phyloP scores from a whole-genome alignment of 2,113 vertebrate genomes.

The Morphnarchus princeps region DNA sequence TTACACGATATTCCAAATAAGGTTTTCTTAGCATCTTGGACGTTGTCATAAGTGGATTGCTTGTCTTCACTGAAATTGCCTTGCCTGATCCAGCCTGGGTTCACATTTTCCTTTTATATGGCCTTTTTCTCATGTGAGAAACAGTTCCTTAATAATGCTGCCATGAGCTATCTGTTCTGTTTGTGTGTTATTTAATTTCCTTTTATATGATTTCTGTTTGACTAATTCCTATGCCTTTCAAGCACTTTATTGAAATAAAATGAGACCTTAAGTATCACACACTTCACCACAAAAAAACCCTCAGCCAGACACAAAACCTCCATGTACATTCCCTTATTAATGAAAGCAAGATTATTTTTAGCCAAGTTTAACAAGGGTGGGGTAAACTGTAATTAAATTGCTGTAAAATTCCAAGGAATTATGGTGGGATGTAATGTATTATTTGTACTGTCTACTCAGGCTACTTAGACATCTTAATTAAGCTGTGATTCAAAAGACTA shows the following conservation, averaged over 20 bases:
- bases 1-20: background rate
- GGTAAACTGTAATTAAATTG: background rate
- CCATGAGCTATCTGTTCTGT: background rate
- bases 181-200: background rate
- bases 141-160: background rate
- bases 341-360: background rate
- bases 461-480: slow-evolving; percentile 4
- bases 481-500: background rate
- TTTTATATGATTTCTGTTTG: background rate
- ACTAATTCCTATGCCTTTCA: background rate
- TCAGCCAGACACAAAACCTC: background rate
- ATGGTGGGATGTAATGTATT: background rate
- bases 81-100: background rate
- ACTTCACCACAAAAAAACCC: background rate
- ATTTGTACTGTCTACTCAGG: background rate
- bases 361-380: background rate
- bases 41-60: background rate
- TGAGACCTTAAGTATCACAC: background rate
- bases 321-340: background rate
- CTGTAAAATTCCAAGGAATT: background rate
- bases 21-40: background rate
- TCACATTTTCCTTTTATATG: background rate
- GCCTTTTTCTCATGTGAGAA: background rate
- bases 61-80: background rate
- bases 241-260: background rate